These are phyloP conservation scores for Taphrorychus bicolor DNA, from an alignment of 2,888 invertebrate genomes.

Conservation along the genomic window DNA sequence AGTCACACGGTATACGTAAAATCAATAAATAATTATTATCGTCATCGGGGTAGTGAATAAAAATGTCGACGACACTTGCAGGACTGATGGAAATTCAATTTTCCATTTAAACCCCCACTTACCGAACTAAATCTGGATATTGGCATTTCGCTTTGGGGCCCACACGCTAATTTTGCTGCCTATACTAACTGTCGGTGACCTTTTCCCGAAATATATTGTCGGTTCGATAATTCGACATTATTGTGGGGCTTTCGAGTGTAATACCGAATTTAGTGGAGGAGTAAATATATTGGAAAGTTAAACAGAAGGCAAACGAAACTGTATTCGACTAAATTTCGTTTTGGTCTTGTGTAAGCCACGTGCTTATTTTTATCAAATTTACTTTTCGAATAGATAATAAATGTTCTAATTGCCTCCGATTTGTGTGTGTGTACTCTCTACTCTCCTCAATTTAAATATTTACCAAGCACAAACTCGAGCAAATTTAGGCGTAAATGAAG, in stretches of 20 bases:
- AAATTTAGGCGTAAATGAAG: conserved; percentile 1
- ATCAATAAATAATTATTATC: background rate
- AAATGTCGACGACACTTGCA: background rate
- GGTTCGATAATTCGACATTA: background rate
- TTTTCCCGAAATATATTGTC: background rate
- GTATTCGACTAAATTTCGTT: too few relatives aligned
- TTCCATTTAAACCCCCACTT: background rate
- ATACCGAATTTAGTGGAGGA: too few relatives aligned
- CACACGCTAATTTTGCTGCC: background rate
- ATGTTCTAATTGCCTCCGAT: background rate
- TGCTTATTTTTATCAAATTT: too few relatives aligned
- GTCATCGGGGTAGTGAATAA: background rate
- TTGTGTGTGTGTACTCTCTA: background rate
- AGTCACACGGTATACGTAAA: too few relatives aligned
- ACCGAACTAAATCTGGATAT: conserved; percentile 2
- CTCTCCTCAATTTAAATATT: background rate
- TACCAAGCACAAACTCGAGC: background rate
- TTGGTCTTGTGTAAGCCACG: too few relatives aligned
- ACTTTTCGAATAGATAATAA: too few relatives aligned
- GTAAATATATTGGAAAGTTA: too few relatives aligned
- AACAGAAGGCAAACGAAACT: too few relatives aligned
- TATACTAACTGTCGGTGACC: background rate
- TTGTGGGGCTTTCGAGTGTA: background rate
- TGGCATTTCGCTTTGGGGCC: background rate
- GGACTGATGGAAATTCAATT: background rate